Conservation (phyloP, 2,113 vertebrate genomes). For the Stigmatopora nigra region DNA sequence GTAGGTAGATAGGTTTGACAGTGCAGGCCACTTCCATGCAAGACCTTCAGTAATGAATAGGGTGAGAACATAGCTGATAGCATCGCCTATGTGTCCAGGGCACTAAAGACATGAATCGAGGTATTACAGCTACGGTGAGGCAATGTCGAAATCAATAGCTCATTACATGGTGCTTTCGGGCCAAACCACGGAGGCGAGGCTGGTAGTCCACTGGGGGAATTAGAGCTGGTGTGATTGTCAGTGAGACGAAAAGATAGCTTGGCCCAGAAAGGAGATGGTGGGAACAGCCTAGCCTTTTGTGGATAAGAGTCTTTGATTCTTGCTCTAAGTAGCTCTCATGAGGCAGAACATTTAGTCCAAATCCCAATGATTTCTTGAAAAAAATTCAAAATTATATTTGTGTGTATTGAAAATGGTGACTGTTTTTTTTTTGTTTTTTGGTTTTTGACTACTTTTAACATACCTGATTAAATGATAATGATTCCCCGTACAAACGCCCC, state of each 20-base stretch:
- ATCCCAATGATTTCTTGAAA: not conserved
- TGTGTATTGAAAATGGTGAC: not conserved
- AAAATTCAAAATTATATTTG: constrained; percentile 10
- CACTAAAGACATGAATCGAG: constrained; percentile 55
- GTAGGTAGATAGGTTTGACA: constrained; percentile 16
- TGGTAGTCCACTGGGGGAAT: constrained; percentile 45
- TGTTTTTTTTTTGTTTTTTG: not conserved
- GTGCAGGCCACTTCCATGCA: constrained; percentile 24
- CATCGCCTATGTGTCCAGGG: constrained; percentile 53
- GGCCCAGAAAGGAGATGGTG: constrained; percentile 16
- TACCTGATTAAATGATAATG: no score
- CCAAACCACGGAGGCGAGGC: constrained; percentile 27
- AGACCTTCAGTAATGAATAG: constrained; percentile 52
- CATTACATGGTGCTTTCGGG: constrained; percentile 59
- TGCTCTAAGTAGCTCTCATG: constrained; percentile 14
- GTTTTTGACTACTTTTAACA: no score
- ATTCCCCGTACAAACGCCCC: no score
- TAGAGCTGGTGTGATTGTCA: constrained; percentile 51
- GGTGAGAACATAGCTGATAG: constrained; percentile 46
- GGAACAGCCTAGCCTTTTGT: constrained; percentile 1
- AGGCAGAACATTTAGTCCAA: constrained; percentile 17
- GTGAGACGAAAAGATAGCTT: constrained; percentile 40
- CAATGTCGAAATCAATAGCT: constrained; percentile 68
- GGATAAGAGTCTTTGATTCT: constrained; percentile 5
- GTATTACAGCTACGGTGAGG: constrained; percentile 39